Percentiles rank a stretch among this genome's conserved stretches.
Conservation (phyloP, 2,797 vertebrate species). For the Smutsia temminckii region DNA sequence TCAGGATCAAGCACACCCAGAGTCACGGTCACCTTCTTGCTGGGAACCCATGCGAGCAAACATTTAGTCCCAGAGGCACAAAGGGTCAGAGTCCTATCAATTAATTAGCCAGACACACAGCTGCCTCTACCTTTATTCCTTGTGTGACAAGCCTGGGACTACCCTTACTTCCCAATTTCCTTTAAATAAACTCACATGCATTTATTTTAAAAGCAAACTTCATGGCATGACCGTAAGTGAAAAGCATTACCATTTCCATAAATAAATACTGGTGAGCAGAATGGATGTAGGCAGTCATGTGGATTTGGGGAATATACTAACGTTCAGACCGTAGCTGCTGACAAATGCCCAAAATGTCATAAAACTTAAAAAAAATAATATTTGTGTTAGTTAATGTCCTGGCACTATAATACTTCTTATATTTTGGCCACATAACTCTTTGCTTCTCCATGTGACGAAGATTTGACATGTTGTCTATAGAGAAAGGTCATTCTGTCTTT, state of each 20-base stretch:
- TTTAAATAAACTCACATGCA: neutral
- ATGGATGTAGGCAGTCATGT: neutral
- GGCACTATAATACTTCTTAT: neutral
- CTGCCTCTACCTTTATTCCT: neutral
- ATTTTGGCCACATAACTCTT: neutral
- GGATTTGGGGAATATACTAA: neutral
- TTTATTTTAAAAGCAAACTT: conserved; percentile 10
- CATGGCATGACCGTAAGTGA: neutral
- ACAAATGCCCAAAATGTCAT: neutral
- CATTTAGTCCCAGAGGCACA: conserved; percentile 26
- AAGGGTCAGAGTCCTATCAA: conserved; percentile 38
- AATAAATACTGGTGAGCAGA: neutral
- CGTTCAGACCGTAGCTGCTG: neutral
- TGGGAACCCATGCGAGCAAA: conserved; percentile 50
- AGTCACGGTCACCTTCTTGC: conserved; percentile 33
- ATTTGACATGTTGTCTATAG: neutral
- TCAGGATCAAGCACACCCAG: conserved; percentile 33
- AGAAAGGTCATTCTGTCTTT: neutral
- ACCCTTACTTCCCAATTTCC: neutral
- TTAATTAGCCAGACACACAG: neutral
- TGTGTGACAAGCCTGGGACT: too few relatives aligned
- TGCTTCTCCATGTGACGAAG: neutral
- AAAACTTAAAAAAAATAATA: neutral
- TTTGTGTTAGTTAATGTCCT: neutral
- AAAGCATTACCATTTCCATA: neutral